Percentiles rank a stretch among this genome's conserved stretches.
These are phyloP conservation scores for Lepidostoma basale DNA, from an alignment of 1,140 invertebrate genomes.

Conservation along the genomic window DNA sequence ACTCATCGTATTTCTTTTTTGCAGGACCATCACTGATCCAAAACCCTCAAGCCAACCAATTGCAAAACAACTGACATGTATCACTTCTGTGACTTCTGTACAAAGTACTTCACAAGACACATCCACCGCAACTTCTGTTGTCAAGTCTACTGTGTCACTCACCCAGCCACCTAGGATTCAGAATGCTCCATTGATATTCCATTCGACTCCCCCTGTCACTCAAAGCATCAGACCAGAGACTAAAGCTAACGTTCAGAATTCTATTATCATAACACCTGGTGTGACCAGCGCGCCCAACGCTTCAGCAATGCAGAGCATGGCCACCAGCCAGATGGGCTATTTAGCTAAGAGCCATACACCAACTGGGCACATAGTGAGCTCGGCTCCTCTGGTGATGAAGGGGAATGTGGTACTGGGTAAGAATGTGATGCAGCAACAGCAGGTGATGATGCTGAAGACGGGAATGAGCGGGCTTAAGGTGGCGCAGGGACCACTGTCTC, in stretches of 20 bases:
- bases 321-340: not conserved
- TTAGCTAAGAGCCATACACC: slow-evolving; percentile 5
- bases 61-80: slow-evolving; percentile 27
- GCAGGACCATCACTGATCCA: slow-evolving; percentile 24
- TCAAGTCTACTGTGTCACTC: slow-evolving; percentile 32
- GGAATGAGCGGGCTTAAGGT: not conserved
- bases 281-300: not conserved
- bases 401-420: not conserved
- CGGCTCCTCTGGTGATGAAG: not conserved
- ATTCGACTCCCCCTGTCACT: not conserved
- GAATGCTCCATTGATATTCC: not conserved
- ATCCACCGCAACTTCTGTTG: slow-evolving; percentile 24
- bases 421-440: slow-evolving; percentile 10
- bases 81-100: slow-evolving; percentile 23
- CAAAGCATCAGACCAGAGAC: not conserved
- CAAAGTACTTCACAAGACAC: slow-evolving; percentile 1
- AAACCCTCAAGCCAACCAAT: slow-evolving; percentile 1
- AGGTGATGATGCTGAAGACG: slow-evolving; percentile 10
- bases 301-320: not conserved
- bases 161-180: slow-evolving; percentile 37
- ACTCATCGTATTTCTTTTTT: slow-evolving; percentile 18
- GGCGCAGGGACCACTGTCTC: slow-evolving; percentile 20
- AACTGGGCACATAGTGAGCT: not conserved
- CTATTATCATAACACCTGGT: not conserved
- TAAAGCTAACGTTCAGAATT: slow-evolving; percentile 20